Conservation (phyloP, 2,888 invertebrate species). For the Desoria tigrina region DNA sequence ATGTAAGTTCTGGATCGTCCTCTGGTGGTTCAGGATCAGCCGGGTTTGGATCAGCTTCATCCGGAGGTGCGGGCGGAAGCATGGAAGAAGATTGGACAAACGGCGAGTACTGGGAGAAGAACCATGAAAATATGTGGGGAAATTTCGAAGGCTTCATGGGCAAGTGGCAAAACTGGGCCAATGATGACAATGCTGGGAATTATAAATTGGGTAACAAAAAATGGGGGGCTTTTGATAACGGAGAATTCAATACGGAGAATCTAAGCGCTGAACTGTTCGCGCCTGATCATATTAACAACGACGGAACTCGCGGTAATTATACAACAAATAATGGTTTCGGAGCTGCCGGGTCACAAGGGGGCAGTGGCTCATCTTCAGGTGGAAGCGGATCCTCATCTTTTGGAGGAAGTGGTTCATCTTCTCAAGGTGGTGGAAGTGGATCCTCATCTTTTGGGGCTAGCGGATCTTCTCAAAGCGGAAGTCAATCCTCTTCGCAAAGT, state of each 20-base stretch:
- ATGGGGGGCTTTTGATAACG: conserved; percentile 10
- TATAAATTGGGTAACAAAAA: conserved; percentile 1
- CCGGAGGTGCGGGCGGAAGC: background rate
- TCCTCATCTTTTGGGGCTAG: background rate
- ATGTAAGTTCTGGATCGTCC: no score
- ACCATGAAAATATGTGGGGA: conserved; percentile 5
- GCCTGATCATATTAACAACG: conserved; percentile 7
- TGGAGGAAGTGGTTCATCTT: background rate
- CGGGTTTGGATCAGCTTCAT: no score
- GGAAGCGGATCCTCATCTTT: background rate
- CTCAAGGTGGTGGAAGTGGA: background rate
- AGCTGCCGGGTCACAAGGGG: background rate
- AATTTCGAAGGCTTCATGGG: conserved; percentile 7
- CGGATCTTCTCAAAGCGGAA: no score
- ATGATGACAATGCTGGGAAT: conserved; percentile 5
- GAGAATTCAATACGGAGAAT: conserved; percentile 6
- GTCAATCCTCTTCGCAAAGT: no score
- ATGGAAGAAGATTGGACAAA: background rate
- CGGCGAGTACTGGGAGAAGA: background rate
- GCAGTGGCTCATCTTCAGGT: background rate
- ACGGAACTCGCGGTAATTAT: background rate
- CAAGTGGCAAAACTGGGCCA: conserved; percentile 8
- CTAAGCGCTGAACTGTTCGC: conserved; percentile 3
- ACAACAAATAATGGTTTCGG: background rate
- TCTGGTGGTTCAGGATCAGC: no score